Percentiles rank a stretch among this genome's conserved stretches.
Conservation (phyloP, 2,888 invertebrate species). For the Exocentrus adspersus region DNA sequence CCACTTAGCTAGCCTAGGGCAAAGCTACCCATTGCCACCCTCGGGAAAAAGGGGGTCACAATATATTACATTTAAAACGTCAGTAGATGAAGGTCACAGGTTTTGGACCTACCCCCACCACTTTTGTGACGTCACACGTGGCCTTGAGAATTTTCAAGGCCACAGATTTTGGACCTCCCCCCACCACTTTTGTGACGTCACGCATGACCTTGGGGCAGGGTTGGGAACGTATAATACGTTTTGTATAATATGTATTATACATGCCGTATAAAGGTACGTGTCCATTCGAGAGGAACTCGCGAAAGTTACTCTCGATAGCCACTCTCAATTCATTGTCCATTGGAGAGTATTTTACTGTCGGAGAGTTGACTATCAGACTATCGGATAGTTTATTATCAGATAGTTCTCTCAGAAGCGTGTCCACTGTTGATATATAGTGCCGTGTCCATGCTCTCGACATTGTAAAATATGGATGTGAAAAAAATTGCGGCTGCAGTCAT, state of each 20-base stretch:
- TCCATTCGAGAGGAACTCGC: not conserved
- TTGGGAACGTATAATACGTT: not conserved
- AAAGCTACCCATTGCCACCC: too few species aligned
- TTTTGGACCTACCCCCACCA: too few species aligned
- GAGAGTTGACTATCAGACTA: not conserved
- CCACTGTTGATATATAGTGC: not conserved
- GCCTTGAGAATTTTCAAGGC: too few species aligned
- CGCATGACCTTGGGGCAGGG: too few species aligned
- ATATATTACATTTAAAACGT: too few species aligned
- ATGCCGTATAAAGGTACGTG: not conserved
- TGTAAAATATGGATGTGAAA: not conserved
- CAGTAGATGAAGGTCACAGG: too few species aligned
- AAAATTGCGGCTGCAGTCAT: not conserved
- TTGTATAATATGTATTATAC: not conserved
- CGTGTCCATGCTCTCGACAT: not conserved
- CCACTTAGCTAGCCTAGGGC: too few species aligned
- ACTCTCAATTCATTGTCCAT: not conserved
- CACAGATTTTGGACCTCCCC: too few species aligned
- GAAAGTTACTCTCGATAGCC: conserved; percentile 1
- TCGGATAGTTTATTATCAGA: too few species aligned
- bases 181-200: too few species aligned
- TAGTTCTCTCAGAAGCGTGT: not conserved
- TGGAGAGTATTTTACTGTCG: not conserved
- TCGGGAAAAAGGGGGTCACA: too few species aligned
- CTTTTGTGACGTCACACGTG: too few species aligned